Conservation (phyloP, 2,888 invertebrate species). For the Lycocerus yunnanus region DNA sequence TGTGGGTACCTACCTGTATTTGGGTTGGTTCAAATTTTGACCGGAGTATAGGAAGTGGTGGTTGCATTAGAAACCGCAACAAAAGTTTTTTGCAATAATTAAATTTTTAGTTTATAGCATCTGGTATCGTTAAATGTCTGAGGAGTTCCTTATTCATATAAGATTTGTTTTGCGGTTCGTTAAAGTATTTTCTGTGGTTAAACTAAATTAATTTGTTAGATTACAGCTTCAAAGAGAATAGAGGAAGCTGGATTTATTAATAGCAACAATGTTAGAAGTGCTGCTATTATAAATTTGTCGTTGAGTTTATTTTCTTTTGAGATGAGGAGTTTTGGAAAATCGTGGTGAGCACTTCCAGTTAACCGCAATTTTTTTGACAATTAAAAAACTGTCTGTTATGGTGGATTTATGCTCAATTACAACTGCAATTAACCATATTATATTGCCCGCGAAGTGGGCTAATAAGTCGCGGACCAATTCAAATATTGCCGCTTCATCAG, state of each 20-base stretch:
- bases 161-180: slow-evolving; percentile 16
- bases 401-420: background rate
- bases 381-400: background rate
- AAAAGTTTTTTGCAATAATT: background rate
- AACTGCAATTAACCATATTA: background rate
- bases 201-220: slow-evolving; percentile 10
- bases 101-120: background rate
- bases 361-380: background rate
- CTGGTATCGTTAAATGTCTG: background rate
- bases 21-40: background rate
- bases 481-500: background rate
- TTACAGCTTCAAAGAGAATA: background rate
- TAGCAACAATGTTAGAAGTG: background rate
- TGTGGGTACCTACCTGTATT: background rate
- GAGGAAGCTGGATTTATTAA: background rate
- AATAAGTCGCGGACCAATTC: background rate
- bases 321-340: background rate
- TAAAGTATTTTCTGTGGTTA: slow-evolving; percentile 7
- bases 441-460: background rate
- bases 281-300: background rate
- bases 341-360: background rate
- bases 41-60: background rate
- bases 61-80: background rate
- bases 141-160: background rate
- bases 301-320: background rate